Evolutionary conservation across 2,888 invertebrate species (phyloP).

Genomic region (Netelia melanura): DNA sequence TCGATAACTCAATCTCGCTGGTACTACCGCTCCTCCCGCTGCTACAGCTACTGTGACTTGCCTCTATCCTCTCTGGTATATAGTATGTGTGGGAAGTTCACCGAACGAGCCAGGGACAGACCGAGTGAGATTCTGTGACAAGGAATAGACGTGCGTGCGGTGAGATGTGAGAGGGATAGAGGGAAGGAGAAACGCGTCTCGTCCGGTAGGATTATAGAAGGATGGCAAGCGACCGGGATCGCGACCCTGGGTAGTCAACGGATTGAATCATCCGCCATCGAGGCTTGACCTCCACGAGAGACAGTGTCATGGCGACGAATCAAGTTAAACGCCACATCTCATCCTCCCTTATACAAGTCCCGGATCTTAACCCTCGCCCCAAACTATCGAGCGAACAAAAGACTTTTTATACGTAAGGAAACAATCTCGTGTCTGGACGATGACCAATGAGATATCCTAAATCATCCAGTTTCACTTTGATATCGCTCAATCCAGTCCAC

Average conservation of each 20-base stretch:
- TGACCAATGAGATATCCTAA: slow-evolving; percentile 23
- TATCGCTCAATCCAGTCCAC: not conserved
- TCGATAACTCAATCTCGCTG: slow-evolving; percentile 77
- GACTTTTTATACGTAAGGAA: not conserved
- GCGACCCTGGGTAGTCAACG: slow-evolving; percentile 70
- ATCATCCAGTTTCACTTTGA: slow-evolving; percentile 5
- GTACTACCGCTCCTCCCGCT: slow-evolving; percentile 49
- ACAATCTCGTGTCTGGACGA: slow-evolving; percentile 17
- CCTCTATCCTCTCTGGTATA: slow-evolving; percentile 66
- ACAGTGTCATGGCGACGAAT: slow-evolving; percentile 40
- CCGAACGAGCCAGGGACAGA: slow-evolving; percentile 54
- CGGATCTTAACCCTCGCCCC: not conserved
- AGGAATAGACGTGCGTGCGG: slow-evolving; percentile 35
- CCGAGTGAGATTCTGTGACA: slow-evolving; percentile 52
- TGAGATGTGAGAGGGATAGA: slow-evolving; percentile 17
- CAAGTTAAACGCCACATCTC: slow-evolving; percentile 8
- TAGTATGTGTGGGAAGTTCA: slow-evolving; percentile 45
- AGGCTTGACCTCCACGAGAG: slow-evolving; percentile 62
- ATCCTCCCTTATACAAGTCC: slow-evolving; percentile 8
- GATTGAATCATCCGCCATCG: slow-evolving; percentile 77
- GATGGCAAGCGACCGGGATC: slow-evolving; percentile 71
- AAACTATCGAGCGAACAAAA: slow-evolving; percentile 5
- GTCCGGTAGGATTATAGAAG: slow-evolving; percentile 70
- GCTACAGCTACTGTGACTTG: slow-evolving; percentile 53
- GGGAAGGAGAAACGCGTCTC: slow-evolving; percentile 54